These are phyloP conservation scores for Drosophila paramelanica DNA, from an alignment of 2,888 invertebrate species.

Conservation along the genomic window DNA sequence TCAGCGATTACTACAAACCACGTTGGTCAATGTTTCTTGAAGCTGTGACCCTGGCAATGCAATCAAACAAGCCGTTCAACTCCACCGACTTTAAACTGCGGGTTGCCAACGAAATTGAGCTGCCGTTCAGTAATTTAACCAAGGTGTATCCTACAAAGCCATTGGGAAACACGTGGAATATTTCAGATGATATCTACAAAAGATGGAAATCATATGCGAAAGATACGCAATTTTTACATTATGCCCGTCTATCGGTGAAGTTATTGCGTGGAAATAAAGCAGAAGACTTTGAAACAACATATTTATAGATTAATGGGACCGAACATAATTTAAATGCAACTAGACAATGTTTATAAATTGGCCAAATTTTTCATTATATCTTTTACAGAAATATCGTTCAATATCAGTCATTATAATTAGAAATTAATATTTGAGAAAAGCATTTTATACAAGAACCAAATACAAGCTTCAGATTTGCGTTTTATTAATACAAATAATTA, in stretches of 20 bases:
- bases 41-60: slow-evolving; percentile 87
- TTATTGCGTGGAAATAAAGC: neutral
- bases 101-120: slow-evolving; percentile 88
- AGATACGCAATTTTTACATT: slow-evolving; percentile 52
- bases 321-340: too few relatives aligned
- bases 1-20: slow-evolving; percentile 89
- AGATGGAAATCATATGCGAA: slow-evolving; percentile 42
- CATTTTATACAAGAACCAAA: slow-evolving; percentile 19
- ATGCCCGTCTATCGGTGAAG: slow-evolving; percentile 49
- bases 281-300: neutral
- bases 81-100: slow-evolving; percentile 86
- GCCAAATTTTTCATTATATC: neutral
- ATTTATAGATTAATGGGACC: neutral
- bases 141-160: slow-evolving; percentile 85
- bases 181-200: slow-evolving; percentile 53
- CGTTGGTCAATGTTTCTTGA: slow-evolving; percentile 91
- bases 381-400: neutral
- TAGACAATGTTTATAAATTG: too few relatives aligned
- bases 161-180: slow-evolving; percentile 77
- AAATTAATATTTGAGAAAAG: neutral
- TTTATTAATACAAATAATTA: slow-evolving; percentile 44
- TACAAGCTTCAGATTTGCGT: slow-evolving; percentile 43
- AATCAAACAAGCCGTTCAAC: slow-evolving; percentile 86
- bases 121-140: slow-evolving; percentile 87
- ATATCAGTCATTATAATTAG: slow-evolving; percentile 24